Base-by-base conservation (phyloP, 2,888 invertebrate genomes). In the Ophion obscuratus region DNA sequence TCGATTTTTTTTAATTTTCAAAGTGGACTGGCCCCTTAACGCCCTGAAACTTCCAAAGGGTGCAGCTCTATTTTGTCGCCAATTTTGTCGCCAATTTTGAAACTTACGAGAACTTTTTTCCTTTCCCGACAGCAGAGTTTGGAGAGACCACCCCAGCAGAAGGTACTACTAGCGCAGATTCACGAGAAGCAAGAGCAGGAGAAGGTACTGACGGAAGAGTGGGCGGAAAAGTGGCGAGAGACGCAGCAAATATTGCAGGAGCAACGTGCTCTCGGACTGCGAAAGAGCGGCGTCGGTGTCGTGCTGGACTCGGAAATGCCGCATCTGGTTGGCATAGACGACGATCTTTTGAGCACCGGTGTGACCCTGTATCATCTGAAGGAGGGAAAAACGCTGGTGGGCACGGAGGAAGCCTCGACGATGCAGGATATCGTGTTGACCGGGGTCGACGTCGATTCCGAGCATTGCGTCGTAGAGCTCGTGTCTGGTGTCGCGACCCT, bases 221-320 rank as follows among this genome's bases (percentile, higher is more conserved):
- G 98, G 98, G 97, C 97, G 14, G 98, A 98, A 93, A 98, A 98
- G 93, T 98, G 98, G 98, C 96, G 97, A 74, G 97, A 97, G 92
- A 98, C 98, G 0, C 98, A 98, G 92, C 97, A 97, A 89, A 98
- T 98, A 89, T 94, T 98, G 57, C 97, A 98, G 92, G 98, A 98
- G 92, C 98, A 98, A 94, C 97, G 97, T 92, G 97, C 98, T 5
- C 94, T 98, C 40, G 98, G 98, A 0, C 94, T 98, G 81, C 95
- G 98, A 64, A 98, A 98, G 94, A 97, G 98, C 66, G 98, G 98
- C 0, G 96, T 97, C 0, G 98, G 98, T 0, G 98, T 98, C 0
- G 97, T 98, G 2, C 94, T 98, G 73, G 98, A 98, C 94, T 98
- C 98, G 0, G 98, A 98, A 92, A 97, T 97, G 95, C 98, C 98